phyloP scores from a whole-genome alignment of 2,888 invertebrate genomes.

The Chironomus tentans region DNA sequence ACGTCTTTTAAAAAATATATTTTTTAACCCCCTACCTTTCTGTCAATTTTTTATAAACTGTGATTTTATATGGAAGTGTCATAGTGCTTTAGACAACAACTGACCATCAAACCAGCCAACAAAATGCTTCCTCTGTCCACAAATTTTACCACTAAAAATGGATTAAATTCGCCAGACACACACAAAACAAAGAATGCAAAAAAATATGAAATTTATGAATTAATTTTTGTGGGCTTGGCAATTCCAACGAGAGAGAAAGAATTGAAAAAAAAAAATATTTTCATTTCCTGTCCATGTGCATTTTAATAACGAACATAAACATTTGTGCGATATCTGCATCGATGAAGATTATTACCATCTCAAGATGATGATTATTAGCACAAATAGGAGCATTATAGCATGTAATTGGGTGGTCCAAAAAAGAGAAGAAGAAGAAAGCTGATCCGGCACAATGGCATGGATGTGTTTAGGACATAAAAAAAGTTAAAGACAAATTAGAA shows the following conservation, averaged over 20 bases:
- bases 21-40: too few relatives aligned
- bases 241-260: neutral
- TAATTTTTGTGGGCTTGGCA: slow-evolving; percentile 15
- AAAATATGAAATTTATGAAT: too few relatives aligned
- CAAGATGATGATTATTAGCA: neutral
- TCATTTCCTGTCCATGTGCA: slow-evolving; percentile 22
- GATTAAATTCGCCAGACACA: too few relatives aligned
- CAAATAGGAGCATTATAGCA: slow-evolving; percentile 22
- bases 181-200: too few relatives aligned
- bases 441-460: neutral
- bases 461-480: neutral
- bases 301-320: neutral
- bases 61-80: too few relatives aligned
- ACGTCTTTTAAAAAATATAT: too few relatives aligned
- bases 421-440: too few relatives aligned
- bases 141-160: too few relatives aligned
- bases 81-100: too few relatives aligned
- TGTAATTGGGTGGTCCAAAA: slow-evolving; percentile 25
- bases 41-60: too few relatives aligned
- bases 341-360: neutral
- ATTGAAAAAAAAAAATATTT: neutral
- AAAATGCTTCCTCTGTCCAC: too few relatives aligned
- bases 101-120: too few relatives aligned
- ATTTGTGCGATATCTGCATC: slow-evolving; percentile 3
- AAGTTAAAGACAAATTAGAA: slow-evolving; percentile 3